phyloP scores from a whole-genome alignment of 2,113 vertebrate genomes.

The Mixornis gularis region DNA sequence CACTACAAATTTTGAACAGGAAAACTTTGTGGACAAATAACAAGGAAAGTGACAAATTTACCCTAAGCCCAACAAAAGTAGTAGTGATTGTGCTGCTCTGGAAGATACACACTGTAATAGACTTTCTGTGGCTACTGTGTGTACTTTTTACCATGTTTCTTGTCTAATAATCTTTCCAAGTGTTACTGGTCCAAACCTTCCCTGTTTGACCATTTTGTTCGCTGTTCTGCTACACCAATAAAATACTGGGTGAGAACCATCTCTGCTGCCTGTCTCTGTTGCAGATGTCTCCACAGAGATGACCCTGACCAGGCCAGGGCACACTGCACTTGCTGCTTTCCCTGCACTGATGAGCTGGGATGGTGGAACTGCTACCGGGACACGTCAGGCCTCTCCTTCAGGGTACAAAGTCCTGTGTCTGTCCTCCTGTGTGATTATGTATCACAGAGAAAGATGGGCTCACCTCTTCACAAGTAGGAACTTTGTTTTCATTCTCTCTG shows the following conservation, averaged over 20 bases:
- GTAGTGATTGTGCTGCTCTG: background rate
- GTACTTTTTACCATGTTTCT: background rate
- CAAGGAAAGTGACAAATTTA: background rate
- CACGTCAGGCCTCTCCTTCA: background rate
- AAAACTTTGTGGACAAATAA: background rate
- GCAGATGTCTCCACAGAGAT: background rate
- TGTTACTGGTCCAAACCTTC: background rate
- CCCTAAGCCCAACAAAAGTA: background rate
- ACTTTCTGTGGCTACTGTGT: background rate
- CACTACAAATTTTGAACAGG: background rate
- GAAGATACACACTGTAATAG: background rate
- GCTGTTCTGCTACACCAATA: background rate
- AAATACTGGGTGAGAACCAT: background rate
- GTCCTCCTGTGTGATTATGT: background rate
- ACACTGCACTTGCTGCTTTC: accelerated
- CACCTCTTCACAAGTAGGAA: slow-evolving; percentile 87
- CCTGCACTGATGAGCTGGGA: background rate
- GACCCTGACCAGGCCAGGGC: background rate
- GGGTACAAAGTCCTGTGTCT: background rate
- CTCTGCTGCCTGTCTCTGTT: background rate
- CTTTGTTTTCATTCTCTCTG: slow-evolving; percentile 74
- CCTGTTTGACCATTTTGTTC: background rate
- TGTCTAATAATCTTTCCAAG: background rate
- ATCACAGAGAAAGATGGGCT: background rate
- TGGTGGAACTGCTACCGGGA: background rate